Conservation (phyloP, 2,797 vertebrate species). For the Phalloptychus januarius region DNA sequence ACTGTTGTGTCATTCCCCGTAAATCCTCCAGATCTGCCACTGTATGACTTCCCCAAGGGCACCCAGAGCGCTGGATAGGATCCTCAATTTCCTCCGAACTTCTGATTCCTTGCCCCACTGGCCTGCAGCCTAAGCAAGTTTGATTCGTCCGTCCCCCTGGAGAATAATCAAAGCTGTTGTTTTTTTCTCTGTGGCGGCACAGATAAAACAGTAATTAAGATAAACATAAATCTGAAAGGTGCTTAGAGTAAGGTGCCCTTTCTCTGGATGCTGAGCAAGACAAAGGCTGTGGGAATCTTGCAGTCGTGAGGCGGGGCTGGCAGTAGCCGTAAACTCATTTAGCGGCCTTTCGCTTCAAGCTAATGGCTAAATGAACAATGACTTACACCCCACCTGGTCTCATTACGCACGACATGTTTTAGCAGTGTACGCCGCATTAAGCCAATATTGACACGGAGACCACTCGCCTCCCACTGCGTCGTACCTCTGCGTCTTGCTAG, state of each 20-base stretch:
- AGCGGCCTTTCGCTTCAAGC: slow-evolving; percentile 26
- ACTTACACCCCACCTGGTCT: slow-evolving; percentile 60
- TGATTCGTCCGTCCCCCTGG: slow-evolving; percentile 11
- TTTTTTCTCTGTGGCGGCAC: slow-evolving; percentile 18
- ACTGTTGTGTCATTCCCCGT: slow-evolving; percentile 23
- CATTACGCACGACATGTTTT: slow-evolving; percentile 58
- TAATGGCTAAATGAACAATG: slow-evolving; percentile 54
- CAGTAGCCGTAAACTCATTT: slow-evolving; percentile 34
- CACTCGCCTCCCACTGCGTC: slow-evolving; percentile 30
- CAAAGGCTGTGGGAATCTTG: slow-evolving; percentile 12
- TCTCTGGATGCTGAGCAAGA: slow-evolving; percentile 20
- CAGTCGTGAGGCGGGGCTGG: not conserved
- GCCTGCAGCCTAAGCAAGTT: slow-evolving; percentile 15
- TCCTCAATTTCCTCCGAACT: slow-evolving; percentile 18
- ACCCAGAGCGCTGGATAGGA: slow-evolving; percentile 35
- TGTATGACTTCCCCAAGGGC: slow-evolving; percentile 25
- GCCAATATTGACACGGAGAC: slow-evolving; percentile 54
- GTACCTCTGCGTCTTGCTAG: slow-evolving; percentile 45
- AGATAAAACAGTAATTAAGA: slow-evolving; percentile 48
- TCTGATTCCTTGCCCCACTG: not conserved
- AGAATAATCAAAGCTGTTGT: slow-evolving; percentile 27
- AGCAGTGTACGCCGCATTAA: slow-evolving; percentile 68
- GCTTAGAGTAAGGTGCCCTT: slow-evolving; percentile 26
- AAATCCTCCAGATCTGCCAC: slow-evolving; percentile 26
- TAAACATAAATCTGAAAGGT: slow-evolving; percentile 36